Evolutionary conservation across 1,140 invertebrate genomes (phyloP).

Genomic region (Drosophila kurseongensis): DNA sequence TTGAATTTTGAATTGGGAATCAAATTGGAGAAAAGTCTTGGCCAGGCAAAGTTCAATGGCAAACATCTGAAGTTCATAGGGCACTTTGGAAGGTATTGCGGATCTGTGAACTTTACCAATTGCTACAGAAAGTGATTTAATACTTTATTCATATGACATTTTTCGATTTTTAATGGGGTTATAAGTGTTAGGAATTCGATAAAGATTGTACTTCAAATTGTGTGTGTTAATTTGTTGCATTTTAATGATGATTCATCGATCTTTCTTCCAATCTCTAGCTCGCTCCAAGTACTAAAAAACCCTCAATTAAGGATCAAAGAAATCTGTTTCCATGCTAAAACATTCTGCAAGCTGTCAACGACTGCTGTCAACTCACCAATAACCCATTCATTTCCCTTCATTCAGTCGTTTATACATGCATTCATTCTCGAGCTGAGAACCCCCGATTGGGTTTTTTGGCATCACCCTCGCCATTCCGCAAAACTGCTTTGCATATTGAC

Average conservation of each 20-base stretch:
- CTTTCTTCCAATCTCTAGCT: too few relatives aligned
- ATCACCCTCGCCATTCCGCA: constrained; percentile 24
- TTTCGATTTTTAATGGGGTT: too few relatives aligned
- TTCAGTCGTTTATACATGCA: constrained; percentile 23
- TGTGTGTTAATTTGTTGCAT: too few relatives aligned
- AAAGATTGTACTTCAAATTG: too few relatives aligned
- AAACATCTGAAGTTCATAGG: constrained; percentile 19
- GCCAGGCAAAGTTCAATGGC: constrained; percentile 51
- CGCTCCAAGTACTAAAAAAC: not conserved
- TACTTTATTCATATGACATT: too few relatives aligned
- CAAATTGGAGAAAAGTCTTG: constrained; percentile 33
- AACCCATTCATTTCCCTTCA: constrained; percentile 35
- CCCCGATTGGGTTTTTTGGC: constrained; percentile 26
- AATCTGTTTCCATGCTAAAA: constrained; percentile 12
- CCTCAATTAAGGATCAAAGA: not conserved
- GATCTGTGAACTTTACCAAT: too few relatives aligned
- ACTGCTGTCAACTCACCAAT: constrained; percentile 47
- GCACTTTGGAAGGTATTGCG: too few relatives aligned
- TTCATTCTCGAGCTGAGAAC: constrained; percentile 10
- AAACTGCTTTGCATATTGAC: constrained; percentile 78
- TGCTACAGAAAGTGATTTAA: too few relatives aligned
- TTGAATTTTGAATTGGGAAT: constrained; percentile 27
- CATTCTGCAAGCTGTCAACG: constrained; percentile 21
- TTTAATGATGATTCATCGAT: too few relatives aligned
- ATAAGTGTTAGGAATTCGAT: too few relatives aligned